Conservation (phyloP, 2,113 vertebrate species). For the Eonycteris spelaea region DNA sequence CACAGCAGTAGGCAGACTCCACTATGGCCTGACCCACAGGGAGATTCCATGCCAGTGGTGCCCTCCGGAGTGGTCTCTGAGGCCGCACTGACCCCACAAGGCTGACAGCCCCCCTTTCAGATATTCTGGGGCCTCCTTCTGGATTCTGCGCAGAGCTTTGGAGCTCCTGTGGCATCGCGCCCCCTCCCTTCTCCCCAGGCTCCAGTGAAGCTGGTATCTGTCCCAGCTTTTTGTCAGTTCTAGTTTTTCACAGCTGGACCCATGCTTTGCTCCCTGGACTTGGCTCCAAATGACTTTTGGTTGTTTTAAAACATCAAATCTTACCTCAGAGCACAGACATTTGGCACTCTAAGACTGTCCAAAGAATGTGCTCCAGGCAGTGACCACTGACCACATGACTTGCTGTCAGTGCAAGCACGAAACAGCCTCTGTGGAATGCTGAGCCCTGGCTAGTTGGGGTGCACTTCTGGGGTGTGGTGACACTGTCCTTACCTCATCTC, state of each 20-base stretch:
- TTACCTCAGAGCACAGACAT: not conserved
- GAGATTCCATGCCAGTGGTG: not conserved
- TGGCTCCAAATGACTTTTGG: not conserved
- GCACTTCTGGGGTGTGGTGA: not conserved
- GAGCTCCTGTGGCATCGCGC: not conserved
- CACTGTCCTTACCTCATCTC: not conserved
- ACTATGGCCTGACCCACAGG: not conserved
- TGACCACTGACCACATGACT: not conserved
- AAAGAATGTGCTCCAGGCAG: not conserved
- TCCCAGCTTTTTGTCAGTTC: not conserved
- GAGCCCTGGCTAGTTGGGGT: not conserved
- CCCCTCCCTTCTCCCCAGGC: not conserved
- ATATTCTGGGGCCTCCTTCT: not conserved
- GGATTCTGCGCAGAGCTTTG: not conserved
- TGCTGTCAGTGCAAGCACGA: not conserved
- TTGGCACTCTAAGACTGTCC: not conserved
- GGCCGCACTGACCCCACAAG: not conserved
- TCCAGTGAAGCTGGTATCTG: not conserved
- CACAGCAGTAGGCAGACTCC: not conserved
- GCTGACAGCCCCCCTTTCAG: not conserved
- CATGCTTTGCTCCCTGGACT: not conserved
- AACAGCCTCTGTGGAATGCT: not conserved
- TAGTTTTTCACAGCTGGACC: not conserved
- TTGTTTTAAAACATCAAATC: not conserved
- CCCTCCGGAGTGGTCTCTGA: not conserved